A percentile compares a stretch with the other conserved stretches of the same genome.
Conservation (phyloP, 92 coral and sea anemone genomes). For the Siderastrea siderea region DNA sequence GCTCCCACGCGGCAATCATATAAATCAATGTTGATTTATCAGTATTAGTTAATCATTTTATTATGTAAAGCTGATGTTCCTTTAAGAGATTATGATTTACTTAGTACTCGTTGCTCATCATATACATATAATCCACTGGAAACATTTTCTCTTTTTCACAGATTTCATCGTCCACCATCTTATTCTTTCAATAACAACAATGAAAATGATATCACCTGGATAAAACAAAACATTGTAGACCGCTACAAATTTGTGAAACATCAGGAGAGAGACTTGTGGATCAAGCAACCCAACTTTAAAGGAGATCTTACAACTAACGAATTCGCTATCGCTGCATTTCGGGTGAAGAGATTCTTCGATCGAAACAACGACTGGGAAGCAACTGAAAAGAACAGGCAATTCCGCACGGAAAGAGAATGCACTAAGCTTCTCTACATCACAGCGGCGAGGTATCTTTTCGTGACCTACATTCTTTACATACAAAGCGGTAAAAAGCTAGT, state of each 20-base stretch:
- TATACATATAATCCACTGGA: too few relatives aligned
- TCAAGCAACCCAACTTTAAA: slow-evolving; percentile 55
- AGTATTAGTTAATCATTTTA: too few relatives aligned
- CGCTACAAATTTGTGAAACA: slow-evolving; percentile 64
- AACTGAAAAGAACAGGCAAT: slow-evolving; percentile 20
- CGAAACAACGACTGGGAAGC: slow-evolving; percentile 66
- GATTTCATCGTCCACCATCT: slow-evolving; percentile 13
- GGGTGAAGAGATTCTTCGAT: slow-evolving; percentile 62
- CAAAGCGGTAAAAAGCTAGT: slow-evolving; percentile 36
- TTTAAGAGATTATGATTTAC: too few relatives aligned
- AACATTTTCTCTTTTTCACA: neutral
- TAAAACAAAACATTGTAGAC: slow-evolving; percentile 68
- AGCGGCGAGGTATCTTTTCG: slow-evolving; percentile 83
- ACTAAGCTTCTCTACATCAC: slow-evolving; percentile 71
- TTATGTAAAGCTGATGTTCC: too few relatives aligned
- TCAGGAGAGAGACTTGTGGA: slow-evolving; percentile 54
- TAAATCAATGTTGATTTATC: too few relatives aligned
- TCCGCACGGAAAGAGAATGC: slow-evolving; percentile 2
- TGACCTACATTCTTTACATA: slow-evolving; percentile 61
- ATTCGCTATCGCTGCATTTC: slow-evolving; percentile 30
- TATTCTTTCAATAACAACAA: neutral
- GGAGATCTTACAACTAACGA: slow-evolving; percentile 28
- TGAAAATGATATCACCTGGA: slow-evolving; percentile 59
- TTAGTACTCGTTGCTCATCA: too few relatives aligned
- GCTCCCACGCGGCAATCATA: too few relatives aligned